A percentile compares a stretch with the other conserved stretches of the same genome.
phyloP scores from a whole-genome alignment of 1,140 invertebrate genomes.

The Liolophura sinensis region DNA sequence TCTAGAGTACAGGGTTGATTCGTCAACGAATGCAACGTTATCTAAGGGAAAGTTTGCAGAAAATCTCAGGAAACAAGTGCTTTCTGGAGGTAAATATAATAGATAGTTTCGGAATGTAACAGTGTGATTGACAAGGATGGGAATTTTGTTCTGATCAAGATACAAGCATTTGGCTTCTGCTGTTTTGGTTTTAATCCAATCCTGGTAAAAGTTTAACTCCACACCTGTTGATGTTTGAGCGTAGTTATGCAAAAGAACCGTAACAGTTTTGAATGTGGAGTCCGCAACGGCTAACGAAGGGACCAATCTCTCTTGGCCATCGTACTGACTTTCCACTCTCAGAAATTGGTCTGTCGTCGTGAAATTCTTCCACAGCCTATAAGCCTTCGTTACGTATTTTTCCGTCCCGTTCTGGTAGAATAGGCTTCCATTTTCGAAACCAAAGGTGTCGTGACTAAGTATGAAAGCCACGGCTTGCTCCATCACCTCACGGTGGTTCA shows the following conservation, averaged over 20 bases:
- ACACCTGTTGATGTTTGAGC: background rate
- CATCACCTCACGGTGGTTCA: constrained; percentile 8
- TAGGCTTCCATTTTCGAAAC: constrained; percentile 1
- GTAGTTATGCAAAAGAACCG: constrained; percentile 12
- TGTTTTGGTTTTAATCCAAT: constrained; percentile 2
- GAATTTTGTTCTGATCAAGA: background rate
- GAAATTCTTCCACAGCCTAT: constrained; percentile 10
- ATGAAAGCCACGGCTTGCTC: constrained; percentile 10
- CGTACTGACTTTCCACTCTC: constrained; percentile 4
- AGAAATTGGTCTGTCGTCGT: constrained; percentile 3
- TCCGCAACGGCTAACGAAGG: constrained; percentile 8
- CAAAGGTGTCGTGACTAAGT: background rate
- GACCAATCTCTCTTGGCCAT: constrained; percentile 8
- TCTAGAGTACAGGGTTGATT: too few relatives aligned
- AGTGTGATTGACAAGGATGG: too few relatives aligned
- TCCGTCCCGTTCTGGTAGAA: constrained; percentile 9
- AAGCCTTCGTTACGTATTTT: constrained; percentile 7
- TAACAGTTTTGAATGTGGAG: background rate
- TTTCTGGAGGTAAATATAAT: too few relatives aligned
- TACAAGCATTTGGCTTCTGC: constrained; percentile 7
- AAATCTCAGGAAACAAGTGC: too few relatives aligned
- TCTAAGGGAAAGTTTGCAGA: too few relatives aligned
- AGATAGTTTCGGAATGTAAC: too few relatives aligned
- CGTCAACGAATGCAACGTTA: too few relatives aligned
- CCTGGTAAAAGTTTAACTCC: constrained; percentile 5